Base-by-base conservation (phyloP, 2,888 invertebrate genomes). In the Agelastica alni region DNA sequence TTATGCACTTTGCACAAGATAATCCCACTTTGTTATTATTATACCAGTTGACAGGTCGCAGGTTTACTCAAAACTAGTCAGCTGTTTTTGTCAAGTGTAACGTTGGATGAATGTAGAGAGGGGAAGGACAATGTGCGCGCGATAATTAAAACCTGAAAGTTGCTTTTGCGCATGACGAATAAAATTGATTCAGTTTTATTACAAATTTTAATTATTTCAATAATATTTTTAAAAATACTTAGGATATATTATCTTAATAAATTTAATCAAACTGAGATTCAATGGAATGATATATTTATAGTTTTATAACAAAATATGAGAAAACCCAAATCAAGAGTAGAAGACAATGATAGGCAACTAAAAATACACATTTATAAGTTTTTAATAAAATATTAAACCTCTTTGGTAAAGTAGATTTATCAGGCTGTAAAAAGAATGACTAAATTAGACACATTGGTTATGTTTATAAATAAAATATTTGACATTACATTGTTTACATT, bases 1-100 rank as follows among this genome's bases (percentile, higher is more conserved):
- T 58, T 53, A 46, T 58, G 58, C 54, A 67, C 66, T 65, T 63
- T 64, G 63, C 61, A 66, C 58, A 47, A 45, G 28, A 41, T 44
- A 43, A 51, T 36, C 28, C 41, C 45, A 59, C 52, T 49, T 59
- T 62, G 58, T 63, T 62, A 49, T 56, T 46, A 44, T 59, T 13
- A 45, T 32, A 32, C 41, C 6, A 59, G 56, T 59, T 67, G 65
- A 67, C 67, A 67, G 60, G 36, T 61, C 60, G 54, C 62, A 61
- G 59, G 68, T 63, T 67, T 62, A 58, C 64, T 60, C 60, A 58
- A 61, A 66, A 68, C 61, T 61, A 66, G 68, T 72, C 72, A 72
- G 72, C 71, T 71, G 71, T 71, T 71, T 70, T 71, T 69, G 68
- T 69, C 69, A 70, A 67, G 48, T 41, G 47, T 41, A 20, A 30